Conservation (phyloP, 2,113 vertebrate genomes). For the Podilymbus podiceps region DNA sequence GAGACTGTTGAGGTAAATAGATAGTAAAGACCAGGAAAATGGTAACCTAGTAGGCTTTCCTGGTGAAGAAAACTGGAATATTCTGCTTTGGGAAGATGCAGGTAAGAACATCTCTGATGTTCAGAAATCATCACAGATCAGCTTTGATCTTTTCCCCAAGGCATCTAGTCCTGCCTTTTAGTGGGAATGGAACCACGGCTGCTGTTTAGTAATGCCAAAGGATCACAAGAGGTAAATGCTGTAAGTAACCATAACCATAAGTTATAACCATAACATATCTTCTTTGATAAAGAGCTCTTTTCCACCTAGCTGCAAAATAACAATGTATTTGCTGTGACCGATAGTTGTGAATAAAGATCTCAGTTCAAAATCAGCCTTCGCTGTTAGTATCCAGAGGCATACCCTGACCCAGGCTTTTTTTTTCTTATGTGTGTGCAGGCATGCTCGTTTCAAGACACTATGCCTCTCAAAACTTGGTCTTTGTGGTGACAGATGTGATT, state of each 20-base stretch:
- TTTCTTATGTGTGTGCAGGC: background rate
- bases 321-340: background rate
- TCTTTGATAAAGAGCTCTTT: background rate
- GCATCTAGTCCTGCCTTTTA: background rate
- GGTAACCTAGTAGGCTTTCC: background rate
- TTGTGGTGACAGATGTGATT: background rate
- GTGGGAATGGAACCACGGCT: background rate
- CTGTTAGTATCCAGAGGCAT: background rate
- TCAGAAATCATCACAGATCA: background rate
- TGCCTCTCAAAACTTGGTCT: background rate
- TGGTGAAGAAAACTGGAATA: background rate
- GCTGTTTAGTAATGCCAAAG: background rate
- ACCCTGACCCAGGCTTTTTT: background rate
- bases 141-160: background rate
- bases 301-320: background rate
- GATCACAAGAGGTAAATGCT: background rate
- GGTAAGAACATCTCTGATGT: background rate
- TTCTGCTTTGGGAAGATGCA: background rate
- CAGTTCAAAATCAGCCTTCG: background rate
- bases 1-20: background rate
- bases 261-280: too few species aligned
- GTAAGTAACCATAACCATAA: background rate
- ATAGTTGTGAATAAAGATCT: background rate
- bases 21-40: background rate
- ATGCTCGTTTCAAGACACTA: fast-evolving